Evolutionary conservation across 2,113 vertebrate genomes (phyloP), one percentile per base, ranked within the genome.

Genomic region (Pachyramphus minor): DNA sequence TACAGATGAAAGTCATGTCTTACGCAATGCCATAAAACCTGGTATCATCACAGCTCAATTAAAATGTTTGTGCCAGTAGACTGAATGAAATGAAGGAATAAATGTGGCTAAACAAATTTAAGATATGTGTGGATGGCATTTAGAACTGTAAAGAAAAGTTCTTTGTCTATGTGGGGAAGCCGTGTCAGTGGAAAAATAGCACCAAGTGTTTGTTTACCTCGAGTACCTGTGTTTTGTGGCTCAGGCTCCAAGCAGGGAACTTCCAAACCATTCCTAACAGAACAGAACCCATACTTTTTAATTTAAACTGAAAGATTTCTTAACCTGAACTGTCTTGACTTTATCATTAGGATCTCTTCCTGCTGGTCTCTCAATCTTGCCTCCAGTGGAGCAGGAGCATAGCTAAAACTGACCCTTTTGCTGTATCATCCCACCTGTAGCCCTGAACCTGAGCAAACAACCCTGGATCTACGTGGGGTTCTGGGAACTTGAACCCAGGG

Each of bases 251-350:
- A 67, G 82, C 6, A 3, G 45, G 67, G 39, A 90, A 25, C 33
- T 95, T 63, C 67, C 44, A 88, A 79, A 11, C 19, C 58, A 59
- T 33, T 69, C 47, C 76, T 35, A 74, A n/a, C 19, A 93, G 50
- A 92, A 59, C 59, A 80, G 39, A 69, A 35, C 41, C 62, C 88
- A 83, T 18, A 58, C 37, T 42, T 50, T 79, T 93, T 71, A 45
- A 75, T 92, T 83, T 74, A 90, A 95, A 94, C 73, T 16, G 59
- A 87, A 89, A 80, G n/a, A 80, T 66, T 85, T 90, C 58, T 93
- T 76, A 83, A 77, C 78, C 31, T 77, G 72, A 96, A 80, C 45
- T 81, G 45, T 50, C 55, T 53, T 80, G 55, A 73, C 72, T 95
- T 94, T 25, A 88, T 59, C 68, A 73, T 42, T 68, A 75, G 35